Conservation (phyloP, 2,797 vertebrate species). For the Gadopsis marmoratus region DNA sequence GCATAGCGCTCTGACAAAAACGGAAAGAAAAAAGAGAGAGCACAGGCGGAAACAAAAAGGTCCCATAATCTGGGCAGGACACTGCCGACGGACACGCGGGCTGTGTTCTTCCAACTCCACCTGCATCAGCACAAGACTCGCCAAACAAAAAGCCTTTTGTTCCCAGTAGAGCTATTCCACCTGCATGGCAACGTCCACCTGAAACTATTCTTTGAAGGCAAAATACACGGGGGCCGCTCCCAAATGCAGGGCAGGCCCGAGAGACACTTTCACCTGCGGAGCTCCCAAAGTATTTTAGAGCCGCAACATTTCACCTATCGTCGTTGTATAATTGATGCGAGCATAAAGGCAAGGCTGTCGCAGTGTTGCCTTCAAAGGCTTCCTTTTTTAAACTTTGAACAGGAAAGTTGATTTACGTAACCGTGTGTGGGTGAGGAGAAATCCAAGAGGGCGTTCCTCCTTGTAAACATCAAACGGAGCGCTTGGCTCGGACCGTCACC, state of each 20-base stretch:
- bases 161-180: conserved; percentile 53
- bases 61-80: conserved; percentile 1
- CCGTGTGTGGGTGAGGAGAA: background rate
- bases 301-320: background rate
- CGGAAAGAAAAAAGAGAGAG: background rate
- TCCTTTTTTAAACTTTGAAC: conserved; percentile 16
- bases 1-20: too few relatives aligned
- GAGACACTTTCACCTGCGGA: background rate
- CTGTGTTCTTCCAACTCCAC: conserved; percentile 59
- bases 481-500: conserved; percentile 35
- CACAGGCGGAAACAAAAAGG: background rate
- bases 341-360: too few relatives aligned
- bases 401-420: background rate
- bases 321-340: background rate
- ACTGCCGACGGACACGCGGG: conserved; percentile 41
- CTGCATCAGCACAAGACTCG: conserved; percentile 44
- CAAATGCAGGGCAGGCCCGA: conserved; percentile 1
- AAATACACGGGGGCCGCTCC: conserved; percentile 52
- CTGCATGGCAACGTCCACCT: conserved; percentile 66
- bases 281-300: background rate
- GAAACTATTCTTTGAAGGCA: conserved; percentile 53
- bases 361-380: background rate
- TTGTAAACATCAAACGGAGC: conserved; percentile 35
- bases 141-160: conserved; percentile 78
- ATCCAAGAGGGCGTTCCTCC: conserved; percentile 2